Base-by-base conservation (phyloP, 1,140 invertebrate species). In the Andrena cerasifolii region DNA sequence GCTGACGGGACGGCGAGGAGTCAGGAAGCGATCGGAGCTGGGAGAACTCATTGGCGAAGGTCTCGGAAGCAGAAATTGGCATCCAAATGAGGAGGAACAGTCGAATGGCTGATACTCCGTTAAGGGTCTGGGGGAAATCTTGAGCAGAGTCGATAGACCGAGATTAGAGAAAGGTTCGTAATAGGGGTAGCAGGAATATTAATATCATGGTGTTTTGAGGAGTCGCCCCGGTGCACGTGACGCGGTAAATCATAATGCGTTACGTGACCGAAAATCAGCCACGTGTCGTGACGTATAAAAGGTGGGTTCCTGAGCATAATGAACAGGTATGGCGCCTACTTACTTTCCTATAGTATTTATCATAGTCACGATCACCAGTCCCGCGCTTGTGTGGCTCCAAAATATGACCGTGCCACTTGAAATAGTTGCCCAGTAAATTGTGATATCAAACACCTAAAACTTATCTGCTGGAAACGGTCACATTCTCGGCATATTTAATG, bases 231-330 rank as follows among this genome's bases (percentile, higher is more conserved):
- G 16, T 18, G 7, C 45, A 49, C 45, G 45, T 49, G 16, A 49
- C 45, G 18, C 45, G 49, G 24, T 51, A 51, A 51, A 21, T 51
- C 49, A 24, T 21, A 8, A n/a, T 21, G 49, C n/a, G 49, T 51
- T 51, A 51, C 49, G 49, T 51, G 49, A 49, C 45, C 45, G 16
- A 49, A 49, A 49, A 49, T n/a, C 16, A 24, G 49, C n/a, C 49
- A 51, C 49, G 49, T 51, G 49, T 51, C 49, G 49, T 51, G 49
- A 21, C 8, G 49, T 51, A 51, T 51, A n/a, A 51, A 51, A 51
- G 1, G 49, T 51, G 21, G n/a, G 4, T 21, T 7, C n/a, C 49
- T 51, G 24, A 51, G 24, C 24, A 51, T 24, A 51, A 51, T 51
- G 49, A 24, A 7, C 49, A 8, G 0, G 3, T 14, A 21, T 8